Evolutionary conservation across 2,113 vertebrate species (phyloP).

Genomic region (Thalassarche chlororhynchos): DNA sequence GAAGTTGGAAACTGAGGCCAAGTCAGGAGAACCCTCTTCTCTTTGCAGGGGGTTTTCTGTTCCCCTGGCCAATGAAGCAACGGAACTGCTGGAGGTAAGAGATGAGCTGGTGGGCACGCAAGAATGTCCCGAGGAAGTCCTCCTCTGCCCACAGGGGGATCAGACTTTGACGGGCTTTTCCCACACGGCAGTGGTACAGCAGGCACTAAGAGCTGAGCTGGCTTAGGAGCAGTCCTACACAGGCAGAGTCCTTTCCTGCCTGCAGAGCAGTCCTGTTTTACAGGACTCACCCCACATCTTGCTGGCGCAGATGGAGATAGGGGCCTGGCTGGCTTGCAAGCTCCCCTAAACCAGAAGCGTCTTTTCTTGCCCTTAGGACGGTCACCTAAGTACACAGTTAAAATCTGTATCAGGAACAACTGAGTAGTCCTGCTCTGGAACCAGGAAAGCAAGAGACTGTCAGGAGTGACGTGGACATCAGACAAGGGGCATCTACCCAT

Average conservation of each 20-base stretch:
- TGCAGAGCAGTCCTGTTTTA: neutral
- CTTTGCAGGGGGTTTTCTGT: neutral
- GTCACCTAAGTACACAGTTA: constrained; percentile 66
- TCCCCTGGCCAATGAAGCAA: neutral
- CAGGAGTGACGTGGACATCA: neutral
- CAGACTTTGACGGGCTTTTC: neutral
- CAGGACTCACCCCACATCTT: neutral
- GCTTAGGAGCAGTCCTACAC: neutral
- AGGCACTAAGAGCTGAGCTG: neutral
- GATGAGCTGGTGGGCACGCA: neutral
- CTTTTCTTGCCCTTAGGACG: constrained; percentile 33
- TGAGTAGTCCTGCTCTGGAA: neutral
- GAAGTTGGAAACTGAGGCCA: constrained; percentile 33
- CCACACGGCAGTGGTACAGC: neutral
- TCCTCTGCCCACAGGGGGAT: neutral
- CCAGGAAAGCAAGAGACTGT: neutral
- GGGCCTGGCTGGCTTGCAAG: constrained; percentile 5
- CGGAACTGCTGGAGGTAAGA: neutral
- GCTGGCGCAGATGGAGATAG: neutral
- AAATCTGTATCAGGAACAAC: constrained; percentile 9
- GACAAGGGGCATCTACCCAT: neutral
- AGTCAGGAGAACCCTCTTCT: constrained; percentile 9
- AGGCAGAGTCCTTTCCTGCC: neutral
- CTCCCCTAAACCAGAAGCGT: constrained; percentile 48
- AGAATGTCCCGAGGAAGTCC: neutral